These are phyloP conservation scores for Amiota communis DNA, from an alignment of 2,888 invertebrate genomes.

Conservation along the genomic window DNA sequence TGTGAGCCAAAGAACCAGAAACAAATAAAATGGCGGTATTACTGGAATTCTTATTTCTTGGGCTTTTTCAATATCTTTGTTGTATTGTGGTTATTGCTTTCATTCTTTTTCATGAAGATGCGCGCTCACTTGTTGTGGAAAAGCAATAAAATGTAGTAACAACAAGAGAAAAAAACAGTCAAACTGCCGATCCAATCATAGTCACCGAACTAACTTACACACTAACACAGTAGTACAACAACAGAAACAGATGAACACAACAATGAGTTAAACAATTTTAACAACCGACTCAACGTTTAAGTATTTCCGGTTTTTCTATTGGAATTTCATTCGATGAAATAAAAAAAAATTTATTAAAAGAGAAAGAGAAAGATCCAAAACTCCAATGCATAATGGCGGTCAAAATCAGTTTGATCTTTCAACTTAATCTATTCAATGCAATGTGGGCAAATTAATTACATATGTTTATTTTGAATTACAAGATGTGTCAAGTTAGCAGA, in stretches of 20 bases:
- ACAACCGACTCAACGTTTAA: conserved; percentile 45
- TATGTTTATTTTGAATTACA: too few species aligned
- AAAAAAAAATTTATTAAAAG: conserved; percentile 6
- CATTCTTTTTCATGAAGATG: conserved; percentile 4
- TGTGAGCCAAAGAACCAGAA: conserved; percentile 26
- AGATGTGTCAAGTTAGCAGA: too few species aligned
- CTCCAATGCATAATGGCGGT: conserved; percentile 8
- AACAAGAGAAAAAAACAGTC: conserved; percentile 3
- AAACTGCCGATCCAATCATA: conserved; percentile 41
- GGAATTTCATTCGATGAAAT: conserved; percentile 46
- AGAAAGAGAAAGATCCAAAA: too few species aligned
- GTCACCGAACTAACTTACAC: neutral
- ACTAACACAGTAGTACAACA: conserved; percentile 18
- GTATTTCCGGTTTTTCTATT: conserved; percentile 66
- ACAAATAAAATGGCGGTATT: conserved; percentile 54
- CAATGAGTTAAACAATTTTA: conserved; percentile 12
- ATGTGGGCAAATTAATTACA: too few species aligned
- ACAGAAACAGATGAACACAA: conserved; percentile 26
- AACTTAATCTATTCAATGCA: too few species aligned
- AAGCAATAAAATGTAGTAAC: conserved; percentile 15
- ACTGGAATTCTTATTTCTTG: conserved; percentile 38
- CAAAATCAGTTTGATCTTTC: neutral
- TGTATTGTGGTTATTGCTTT: conserved; percentile 10
- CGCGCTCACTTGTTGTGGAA: conserved; percentile 11
- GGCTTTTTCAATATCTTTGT: conserved; percentile 29